These are phyloP conservation scores for Melanotaenia pygmaea DNA, from an alignment of 2,797 vertebrate genomes.

Conservation along the genomic window DNA sequence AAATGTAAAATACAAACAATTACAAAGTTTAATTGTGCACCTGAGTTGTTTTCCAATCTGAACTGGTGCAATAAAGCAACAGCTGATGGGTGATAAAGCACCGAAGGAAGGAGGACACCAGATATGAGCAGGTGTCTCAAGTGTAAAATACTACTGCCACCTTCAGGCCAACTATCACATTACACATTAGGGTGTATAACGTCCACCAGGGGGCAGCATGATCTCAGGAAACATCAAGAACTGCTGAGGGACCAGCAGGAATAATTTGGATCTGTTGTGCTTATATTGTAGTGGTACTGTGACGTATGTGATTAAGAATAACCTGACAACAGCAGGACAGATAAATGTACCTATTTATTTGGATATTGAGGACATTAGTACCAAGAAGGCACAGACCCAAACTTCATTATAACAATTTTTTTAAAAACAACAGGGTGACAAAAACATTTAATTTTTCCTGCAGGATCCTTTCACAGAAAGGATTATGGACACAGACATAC, in stretches of 20 bases:
- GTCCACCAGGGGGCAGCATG: constrained; percentile 57
- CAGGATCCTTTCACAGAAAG: constrained; percentile 97
- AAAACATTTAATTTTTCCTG: constrained; percentile 57
- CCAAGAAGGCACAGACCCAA: constrained; percentile 87
- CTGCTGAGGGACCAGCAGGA: background rate
- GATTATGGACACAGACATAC: constrained; percentile 81
- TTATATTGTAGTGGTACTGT: background rate
- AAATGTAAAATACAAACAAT: too few relatives aligned
- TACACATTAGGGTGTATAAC: background rate
- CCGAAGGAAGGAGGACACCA: background rate
- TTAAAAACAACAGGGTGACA: constrained; percentile 67
- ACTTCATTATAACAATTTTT: constrained; percentile 81
- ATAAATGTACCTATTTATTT: constrained; percentile 92
- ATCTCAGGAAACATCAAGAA: background rate
- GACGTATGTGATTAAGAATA: background rate
- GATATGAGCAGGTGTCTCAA: background rate
- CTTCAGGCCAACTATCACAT: constrained; percentile 15
- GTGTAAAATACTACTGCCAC: constrained; percentile 30
- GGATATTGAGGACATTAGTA: constrained; percentile 84
- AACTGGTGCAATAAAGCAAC: background rate
- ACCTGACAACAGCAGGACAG: constrained; percentile 67
- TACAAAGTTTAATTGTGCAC: too few relatives aligned
- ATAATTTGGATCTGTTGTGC: background rate
- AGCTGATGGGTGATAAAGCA: background rate
- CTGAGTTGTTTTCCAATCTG: background rate